A percentile compares a stretch with the other conserved stretches of the same genome.
These are phyloP conservation scores for Enteromius anoplus DNA, from an alignment of 2,797 vertebrate species.

Conservation along the genomic window DNA sequence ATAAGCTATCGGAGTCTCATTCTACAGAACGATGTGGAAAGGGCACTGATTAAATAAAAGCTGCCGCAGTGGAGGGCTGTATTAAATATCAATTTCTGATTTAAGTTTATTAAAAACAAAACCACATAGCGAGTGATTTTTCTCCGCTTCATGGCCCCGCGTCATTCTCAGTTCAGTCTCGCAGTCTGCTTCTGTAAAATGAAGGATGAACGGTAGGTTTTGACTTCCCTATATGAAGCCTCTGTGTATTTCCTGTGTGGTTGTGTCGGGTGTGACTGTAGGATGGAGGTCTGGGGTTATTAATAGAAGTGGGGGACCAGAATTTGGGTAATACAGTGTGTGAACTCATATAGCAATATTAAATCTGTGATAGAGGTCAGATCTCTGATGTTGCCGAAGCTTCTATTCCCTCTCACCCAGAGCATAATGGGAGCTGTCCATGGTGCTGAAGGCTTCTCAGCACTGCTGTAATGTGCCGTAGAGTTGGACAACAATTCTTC, in stretches of 20 bases:
- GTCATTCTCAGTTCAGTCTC: conserved; percentile 46
- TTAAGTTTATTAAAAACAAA: conserved; percentile 71
- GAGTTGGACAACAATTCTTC: not conserved
- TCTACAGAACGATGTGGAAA: conserved; percentile 63
- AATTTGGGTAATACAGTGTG: conserved; percentile 9
- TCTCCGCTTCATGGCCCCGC: conserved; percentile 46
- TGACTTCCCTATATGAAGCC: conserved; percentile 41
- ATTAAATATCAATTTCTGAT: conserved; percentile 70
- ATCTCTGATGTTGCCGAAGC: not conserved
- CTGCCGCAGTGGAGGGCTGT: conserved; percentile 57
- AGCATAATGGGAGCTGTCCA: conserved; percentile 23
- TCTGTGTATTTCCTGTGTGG: conserved; percentile 22
- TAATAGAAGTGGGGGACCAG: not conserved
- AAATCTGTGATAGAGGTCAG: not conserved
- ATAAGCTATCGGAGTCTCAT: conserved; percentile 58
- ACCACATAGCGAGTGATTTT: conserved; percentile 63
- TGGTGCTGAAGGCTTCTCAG: conserved; percentile 43
- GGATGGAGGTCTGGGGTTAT: not conserved
- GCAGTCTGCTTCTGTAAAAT: conserved; percentile 52
- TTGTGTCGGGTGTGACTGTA: not conserved
- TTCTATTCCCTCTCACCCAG: not conserved
- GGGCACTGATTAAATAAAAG: conserved; percentile 64
- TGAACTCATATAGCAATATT: not conserved
- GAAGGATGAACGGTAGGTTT: conserved; percentile 55
- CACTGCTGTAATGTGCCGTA: not conserved